Percentiles rank a stretch among this genome's conserved stretches.
Evolutionary conservation across 1,140 invertebrate species (phyloP).

Genomic region (Bombus confusus): DNA sequence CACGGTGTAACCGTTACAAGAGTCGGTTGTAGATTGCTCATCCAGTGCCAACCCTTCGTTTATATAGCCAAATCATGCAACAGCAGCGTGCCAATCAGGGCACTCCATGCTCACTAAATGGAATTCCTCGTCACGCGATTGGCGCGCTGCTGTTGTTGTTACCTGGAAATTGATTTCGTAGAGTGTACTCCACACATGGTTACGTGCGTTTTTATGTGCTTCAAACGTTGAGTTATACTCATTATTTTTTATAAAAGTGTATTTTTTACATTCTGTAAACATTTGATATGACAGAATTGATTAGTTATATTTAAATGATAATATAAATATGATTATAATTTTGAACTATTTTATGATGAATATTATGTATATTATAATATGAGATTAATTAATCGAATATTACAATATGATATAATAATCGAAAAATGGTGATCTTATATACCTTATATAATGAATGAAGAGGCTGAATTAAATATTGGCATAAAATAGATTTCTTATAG

Average conservation of each 20-base stretch:
- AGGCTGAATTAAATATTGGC: background rate
- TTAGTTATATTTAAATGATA: background rate
- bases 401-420: too few species aligned
- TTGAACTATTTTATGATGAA: too few species aligned
- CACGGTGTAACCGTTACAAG: too few species aligned
- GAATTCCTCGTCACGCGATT: background rate
- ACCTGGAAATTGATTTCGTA: conserved; percentile 16
- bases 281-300: too few species aligned
- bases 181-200: background rate
- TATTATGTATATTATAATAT: too few species aligned
- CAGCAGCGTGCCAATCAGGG: background rate
- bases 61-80: background rate
- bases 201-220: background rate
- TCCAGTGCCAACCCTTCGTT: background rate
- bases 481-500: background rate
- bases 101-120: too few species aligned
- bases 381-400: too few species aligned
- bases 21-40: too few species aligned
- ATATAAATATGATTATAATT: background rate
- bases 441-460: background rate
- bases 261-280: too few species aligned
- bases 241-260: background rate
- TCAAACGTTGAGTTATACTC: background rate
- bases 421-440: too few species aligned
- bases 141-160: background rate